Base-by-base conservation (phyloP, 2,888 invertebrate species). In the Argyra leucocephala region DNA sequence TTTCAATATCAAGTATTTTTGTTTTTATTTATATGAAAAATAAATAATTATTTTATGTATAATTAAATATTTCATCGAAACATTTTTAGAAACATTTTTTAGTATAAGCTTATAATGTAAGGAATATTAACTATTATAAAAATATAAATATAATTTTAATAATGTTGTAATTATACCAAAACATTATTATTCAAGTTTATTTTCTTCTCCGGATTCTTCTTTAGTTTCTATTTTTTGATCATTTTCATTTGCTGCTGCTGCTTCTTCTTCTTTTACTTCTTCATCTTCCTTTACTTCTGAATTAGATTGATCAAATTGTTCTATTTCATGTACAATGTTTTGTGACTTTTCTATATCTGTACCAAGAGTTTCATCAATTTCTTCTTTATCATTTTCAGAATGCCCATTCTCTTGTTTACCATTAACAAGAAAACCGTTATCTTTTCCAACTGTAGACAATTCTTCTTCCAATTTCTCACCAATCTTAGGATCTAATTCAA, bases 401-500 rank as follows among this genome's bases (percentile, higher is more conserved):
- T 36, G 58, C 10, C 64, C 70, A 66, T 69, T 70, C 67, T 69
- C 67, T 61, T 67, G 67, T 60, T 74, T 74, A 69, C 66, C 69
- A 73, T 72, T 69, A 64, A 70, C 7, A 69, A 72, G 72, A 68
- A 64, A 68, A 71, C 64, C 64, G 1, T 64, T 61, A 1, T 48
- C 48, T 18, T 48, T 48, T 5, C 48, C 48, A 12, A 64, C 68
- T 18, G 70, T 68, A 66, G 73, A 74, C 2, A 77, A 69, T 68
- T 86, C 82, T 61, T 83, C 82, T 72, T 84, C 82, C n/a, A 88
- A 78, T 78, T 90, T 90, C 64, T 84, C 84, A 3, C 86, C 87
- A 74, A 91, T 90, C 66, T 83, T 85, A 1, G 86, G 75, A 76
- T 92, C 92, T 59, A 87, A 83, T 73, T 89, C 88, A 26, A 86